phyloP scores from a whole-genome alignment of 2,888 invertebrate genomes.

The Ectropis crepuscularia region DNA sequence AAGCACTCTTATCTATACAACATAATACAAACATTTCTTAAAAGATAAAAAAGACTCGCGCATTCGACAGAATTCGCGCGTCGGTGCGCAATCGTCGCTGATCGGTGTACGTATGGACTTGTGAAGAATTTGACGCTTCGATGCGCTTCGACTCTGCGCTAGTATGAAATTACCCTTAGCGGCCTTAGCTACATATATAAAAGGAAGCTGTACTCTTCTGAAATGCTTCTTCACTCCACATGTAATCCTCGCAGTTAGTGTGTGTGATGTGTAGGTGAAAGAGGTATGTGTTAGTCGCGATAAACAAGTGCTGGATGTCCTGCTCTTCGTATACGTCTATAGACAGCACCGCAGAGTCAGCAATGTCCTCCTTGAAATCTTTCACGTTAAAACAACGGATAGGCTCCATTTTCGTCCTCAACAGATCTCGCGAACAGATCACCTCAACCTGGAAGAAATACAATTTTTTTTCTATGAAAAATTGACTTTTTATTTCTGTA shows the following conservation, averaged over 20 bases:
- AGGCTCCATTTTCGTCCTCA: slow-evolving; percentile 1
- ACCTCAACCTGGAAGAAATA: slow-evolving; percentile 48
- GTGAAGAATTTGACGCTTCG: too few species aligned
- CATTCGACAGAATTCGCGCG: too few species aligned
- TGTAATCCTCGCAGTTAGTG: slow-evolving; percentile 9
- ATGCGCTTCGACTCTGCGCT: too few species aligned
- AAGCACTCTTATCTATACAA: too few species aligned
- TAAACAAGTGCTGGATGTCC: slow-evolving; percentile 35
- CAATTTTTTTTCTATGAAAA: neutral
- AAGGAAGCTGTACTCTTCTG: neutral
- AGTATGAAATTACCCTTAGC: too few species aligned
- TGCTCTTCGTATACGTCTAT: slow-evolving; percentile 43
- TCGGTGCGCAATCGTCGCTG: too few species aligned
- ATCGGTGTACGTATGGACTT: too few species aligned
- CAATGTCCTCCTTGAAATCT: slow-evolving; percentile 18
- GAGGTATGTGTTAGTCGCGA: slow-evolving; percentile 34
- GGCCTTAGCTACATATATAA: too few species aligned
- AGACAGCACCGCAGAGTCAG: slow-evolving; percentile 25
- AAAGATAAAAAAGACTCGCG: too few species aligned
- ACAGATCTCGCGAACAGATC: slow-evolving; percentile 25
- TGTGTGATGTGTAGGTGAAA: slow-evolving; percentile 40
- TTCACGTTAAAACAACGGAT: slow-evolving; percentile 20
- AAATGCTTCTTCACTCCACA: slow-evolving; percentile 14
- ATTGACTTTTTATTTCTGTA: too few species aligned
- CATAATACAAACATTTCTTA: too few species aligned